Evolutionary conservation across 1,140 invertebrate species (phyloP).

Genomic region (Diabrotica virgifera): DNA sequence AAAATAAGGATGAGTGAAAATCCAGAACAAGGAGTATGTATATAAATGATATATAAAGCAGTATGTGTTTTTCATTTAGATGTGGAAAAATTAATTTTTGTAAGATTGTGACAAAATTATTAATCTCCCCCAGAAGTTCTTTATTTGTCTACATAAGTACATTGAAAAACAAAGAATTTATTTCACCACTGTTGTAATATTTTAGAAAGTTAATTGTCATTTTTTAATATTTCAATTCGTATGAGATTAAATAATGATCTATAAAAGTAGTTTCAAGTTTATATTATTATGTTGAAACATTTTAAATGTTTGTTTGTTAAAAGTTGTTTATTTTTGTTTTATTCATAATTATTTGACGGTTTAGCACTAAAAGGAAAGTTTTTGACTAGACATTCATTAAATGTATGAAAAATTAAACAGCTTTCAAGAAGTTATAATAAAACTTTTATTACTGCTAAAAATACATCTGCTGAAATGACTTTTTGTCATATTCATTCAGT

Average conservation of each 20-base stretch:
- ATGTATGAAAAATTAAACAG: too few relatives aligned
- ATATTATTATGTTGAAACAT: too few relatives aligned
- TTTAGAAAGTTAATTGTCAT: slow-evolving; percentile 15
- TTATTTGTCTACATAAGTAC: slow-evolving; percentile 25
- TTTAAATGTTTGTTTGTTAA: too few relatives aligned
- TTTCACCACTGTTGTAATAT: slow-evolving; percentile 26
- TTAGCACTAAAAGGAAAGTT: too few relatives aligned
- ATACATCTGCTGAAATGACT: too few relatives aligned
- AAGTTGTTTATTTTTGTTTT: too few relatives aligned
- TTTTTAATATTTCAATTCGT: neutral
- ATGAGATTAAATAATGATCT: neutral
- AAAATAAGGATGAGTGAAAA: slow-evolving; percentile 37
- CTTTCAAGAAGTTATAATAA: too few relatives aligned
- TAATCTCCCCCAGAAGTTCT: slow-evolving; percentile 4
- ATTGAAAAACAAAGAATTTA: slow-evolving; percentile 8
- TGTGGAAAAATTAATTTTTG: slow-evolving; percentile 9
- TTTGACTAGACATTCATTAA: too few relatives aligned
- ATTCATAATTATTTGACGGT: too few relatives aligned
- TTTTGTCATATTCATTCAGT: too few relatives aligned
- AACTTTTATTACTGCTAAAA: too few relatives aligned
- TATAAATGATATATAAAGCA: slow-evolving; percentile 37
- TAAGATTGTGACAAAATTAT: slow-evolving; percentile 13
- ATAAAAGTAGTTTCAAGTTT: too few relatives aligned
- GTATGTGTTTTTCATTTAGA: slow-evolving; percentile 26
- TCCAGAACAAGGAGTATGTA: slow-evolving; percentile 24